These are phyloP conservation scores for Corydoras maculifer DNA, from an alignment of 2,113 vertebrate genomes.

Conservation along the genomic window DNA sequence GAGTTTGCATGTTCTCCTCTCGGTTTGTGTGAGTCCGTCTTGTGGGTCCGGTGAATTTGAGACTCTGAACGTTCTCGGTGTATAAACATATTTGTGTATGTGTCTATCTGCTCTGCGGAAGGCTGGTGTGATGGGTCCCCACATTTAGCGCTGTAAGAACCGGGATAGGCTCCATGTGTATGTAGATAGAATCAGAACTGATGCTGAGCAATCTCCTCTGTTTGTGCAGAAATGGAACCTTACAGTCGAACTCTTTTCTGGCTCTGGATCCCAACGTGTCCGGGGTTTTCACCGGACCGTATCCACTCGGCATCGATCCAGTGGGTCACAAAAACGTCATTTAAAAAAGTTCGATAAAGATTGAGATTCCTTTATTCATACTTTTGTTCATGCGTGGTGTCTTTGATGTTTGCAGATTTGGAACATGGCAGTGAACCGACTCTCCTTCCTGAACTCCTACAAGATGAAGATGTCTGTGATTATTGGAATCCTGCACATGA, in stretches of 20 bases:
- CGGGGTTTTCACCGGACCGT: constrained; percentile 83
- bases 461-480: constrained; percentile 99
- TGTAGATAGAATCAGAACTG: too few species aligned
- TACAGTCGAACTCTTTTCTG: constrained; percentile 63
- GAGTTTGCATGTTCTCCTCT: too few species aligned
- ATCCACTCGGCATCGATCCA: constrained; percentile 92
- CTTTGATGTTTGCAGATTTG: constrained; percentile 70
- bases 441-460: constrained; percentile 95
- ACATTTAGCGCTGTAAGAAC: too few species aligned
- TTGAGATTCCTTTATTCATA: too few species aligned
- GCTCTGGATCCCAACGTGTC: constrained; percentile 81
- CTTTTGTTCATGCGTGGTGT: background rate
- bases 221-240: constrained; percentile 63
- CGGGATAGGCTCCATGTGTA: too few species aligned
- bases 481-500: constrained; percentile 90
- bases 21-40: too few species aligned
- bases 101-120: too few species aligned
- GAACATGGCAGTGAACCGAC: constrained; percentile 91
- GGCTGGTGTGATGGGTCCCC: too few species aligned
- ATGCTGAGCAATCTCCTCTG: background rate
- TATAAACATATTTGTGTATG: too few species aligned
- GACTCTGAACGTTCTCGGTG: too few species aligned
- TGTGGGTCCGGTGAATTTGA: too few species aligned
- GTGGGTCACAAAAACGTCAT: constrained; percentile 60
- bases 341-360: background rate